A percentile compares a stretch with the other conserved stretches of the same genome.
Conservation (phyloP, 1,140 invertebrate genomes). For the Temnothorax longispinosus region DNA sequence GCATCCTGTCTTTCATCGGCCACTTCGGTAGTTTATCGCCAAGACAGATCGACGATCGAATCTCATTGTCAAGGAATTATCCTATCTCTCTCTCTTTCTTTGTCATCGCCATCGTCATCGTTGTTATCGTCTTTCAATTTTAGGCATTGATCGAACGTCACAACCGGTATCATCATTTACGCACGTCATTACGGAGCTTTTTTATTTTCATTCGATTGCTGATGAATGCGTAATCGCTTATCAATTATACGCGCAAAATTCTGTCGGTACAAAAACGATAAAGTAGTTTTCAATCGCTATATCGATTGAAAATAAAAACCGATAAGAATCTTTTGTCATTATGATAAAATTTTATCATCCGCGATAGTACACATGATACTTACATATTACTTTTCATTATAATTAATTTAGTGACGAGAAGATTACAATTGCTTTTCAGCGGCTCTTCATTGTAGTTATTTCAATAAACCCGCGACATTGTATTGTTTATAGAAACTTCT, state of each 20-base stretch:
- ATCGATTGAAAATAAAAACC: not conserved
- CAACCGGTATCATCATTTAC: conserved; percentile 33
- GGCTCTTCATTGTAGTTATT: too few species aligned
- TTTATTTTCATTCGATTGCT: conserved; percentile 54
- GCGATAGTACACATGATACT: too few species aligned
- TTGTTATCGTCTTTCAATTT: conserved; percentile 39
- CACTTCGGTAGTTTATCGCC: not conserved
- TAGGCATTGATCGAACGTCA: conserved; percentile 37
- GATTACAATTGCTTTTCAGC: too few species aligned
- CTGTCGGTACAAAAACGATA: not conserved
- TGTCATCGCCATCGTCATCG: not conserved
- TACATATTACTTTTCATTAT: not conserved
- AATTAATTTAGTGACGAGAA: too few species aligned
- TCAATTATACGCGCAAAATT: not conserved
- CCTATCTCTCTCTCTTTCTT: conserved; percentile 27
- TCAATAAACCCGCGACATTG: not conserved
- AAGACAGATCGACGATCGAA: conserved; percentile 44
- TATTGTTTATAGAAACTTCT: not conserved
- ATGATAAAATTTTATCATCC: not conserved
- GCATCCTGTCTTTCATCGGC: conserved; percentile 73
- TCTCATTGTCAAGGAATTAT: conserved; percentile 56
- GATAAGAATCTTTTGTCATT: not conserved
- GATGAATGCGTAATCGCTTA: not conserved
- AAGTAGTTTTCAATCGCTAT: too few species aligned
- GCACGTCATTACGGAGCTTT: not conserved